Evolutionary conservation across 1,140 invertebrate species (phyloP), one percentile per base, ranked within the genome.

Genomic region (Cardiocondyla obscurior): DNA sequence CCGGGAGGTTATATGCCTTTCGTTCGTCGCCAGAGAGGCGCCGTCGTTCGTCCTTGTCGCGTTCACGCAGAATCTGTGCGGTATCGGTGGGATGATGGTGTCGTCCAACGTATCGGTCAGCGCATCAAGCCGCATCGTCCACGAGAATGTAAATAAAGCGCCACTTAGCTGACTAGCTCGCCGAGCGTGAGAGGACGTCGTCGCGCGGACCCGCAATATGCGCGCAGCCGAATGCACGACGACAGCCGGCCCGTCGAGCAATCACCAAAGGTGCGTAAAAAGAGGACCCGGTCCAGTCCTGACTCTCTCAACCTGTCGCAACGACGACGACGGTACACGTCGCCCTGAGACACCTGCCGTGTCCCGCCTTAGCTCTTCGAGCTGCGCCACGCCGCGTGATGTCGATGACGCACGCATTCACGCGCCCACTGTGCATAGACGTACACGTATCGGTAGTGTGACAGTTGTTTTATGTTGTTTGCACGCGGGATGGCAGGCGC

Each of bases 81-180:
- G 87, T 90, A 42, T 53, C 62, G 62, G 46, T 30, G 28, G 28
- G 74, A 79, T 62, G 62, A 69, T 79, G 88, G 92, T 92, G 91
- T 91, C 88, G 90, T 85, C 79, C 58, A 73, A 87, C 84, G 76
- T 91, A 79, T 83, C 85, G 82, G 42, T 55, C 81, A 74, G 74
- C 72, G 88, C 88, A 86, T 85, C 86, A 81, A 64, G 46, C 62
- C 46, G 46, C 62, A 30, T 83, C 74, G 55, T 82, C 44, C 44
- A 82, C 16, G 89, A 91, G 90, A 69, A 92, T 91, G 90, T 93
- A 92, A 93, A 93, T 90, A 92, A 92, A 92, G 69, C 79, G 79
- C 70, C 85, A 53, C 77, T 88, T 81, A 93, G 90, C 86, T 93
- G 91, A 93, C 90, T 81, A 87, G 81, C 82, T 76, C 60, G 58